phyloP scores from a whole-genome alignment of 2,797 vertebrate genomes.

The Diplodus sargus region DNA sequence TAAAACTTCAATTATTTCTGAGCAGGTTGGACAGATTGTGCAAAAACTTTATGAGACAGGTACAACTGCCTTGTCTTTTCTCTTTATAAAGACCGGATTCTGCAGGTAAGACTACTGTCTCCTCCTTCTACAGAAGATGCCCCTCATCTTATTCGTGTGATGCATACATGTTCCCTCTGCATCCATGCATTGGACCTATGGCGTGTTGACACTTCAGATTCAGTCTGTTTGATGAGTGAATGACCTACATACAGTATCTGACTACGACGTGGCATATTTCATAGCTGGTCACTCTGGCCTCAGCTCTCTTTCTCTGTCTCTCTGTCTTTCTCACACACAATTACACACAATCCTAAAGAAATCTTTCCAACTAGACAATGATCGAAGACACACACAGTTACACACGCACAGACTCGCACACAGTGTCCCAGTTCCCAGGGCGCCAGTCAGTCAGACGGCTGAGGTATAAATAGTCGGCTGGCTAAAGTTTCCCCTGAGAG shows the following conservation, averaged over 20 bases:
- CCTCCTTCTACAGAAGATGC: background rate
- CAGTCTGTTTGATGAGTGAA: slow-evolving; percentile 22
- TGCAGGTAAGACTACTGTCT: no score
- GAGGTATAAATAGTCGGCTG: slow-evolving; percentile 77
- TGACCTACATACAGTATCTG: slow-evolving; percentile 30
- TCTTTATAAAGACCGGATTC: no score
- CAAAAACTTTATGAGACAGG: no score
- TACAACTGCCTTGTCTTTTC: no score
- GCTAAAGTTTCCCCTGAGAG: slow-evolving; percentile 72
- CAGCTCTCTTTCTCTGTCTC: background rate
- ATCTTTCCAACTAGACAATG: slow-evolving; percentile 39
- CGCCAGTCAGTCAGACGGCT: slow-evolving; percentile 75
- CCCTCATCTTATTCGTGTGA: background rate
- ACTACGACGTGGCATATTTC: slow-evolving; percentile 17
- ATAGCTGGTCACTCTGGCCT: background rate
- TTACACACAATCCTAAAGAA: slow-evolving; percentile 34
- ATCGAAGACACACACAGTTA: slow-evolving; percentile 26
- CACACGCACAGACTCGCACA: slow-evolving; percentile 46
- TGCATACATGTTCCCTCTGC: background rate
- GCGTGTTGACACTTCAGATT: slow-evolving; percentile 11
- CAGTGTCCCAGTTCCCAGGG: slow-evolving; percentile 73
- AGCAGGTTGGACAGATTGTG: no score
- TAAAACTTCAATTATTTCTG: no score
- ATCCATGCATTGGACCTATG: background rate
- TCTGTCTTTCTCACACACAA: slow-evolving; percentile 19